Percentiles rank a stretch among this genome's conserved stretches.
phyloP scores from a whole-genome alignment of 2,797 vertebrate genomes.

The Sebastes minor region DNA sequence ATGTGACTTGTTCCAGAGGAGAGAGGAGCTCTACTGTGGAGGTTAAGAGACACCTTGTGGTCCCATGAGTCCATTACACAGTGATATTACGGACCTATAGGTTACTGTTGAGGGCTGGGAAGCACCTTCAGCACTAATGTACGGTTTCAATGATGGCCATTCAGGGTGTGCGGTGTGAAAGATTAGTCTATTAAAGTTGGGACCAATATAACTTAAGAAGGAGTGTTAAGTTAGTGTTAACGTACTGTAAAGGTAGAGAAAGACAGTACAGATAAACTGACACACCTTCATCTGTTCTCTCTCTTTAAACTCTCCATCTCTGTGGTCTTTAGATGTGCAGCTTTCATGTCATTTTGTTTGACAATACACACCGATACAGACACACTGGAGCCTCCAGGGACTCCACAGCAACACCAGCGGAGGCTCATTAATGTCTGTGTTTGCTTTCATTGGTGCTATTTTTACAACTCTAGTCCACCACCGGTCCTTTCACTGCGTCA shows the following conservation, averaged over 20 bases:
- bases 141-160: neutral
- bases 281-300: neutral
- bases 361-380: slow-evolving; percentile 29
- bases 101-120: neutral
- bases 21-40: slow-evolving; percentile 56
- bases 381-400: slow-evolving; percentile 61
- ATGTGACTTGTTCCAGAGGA: neutral
- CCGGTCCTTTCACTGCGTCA: slow-evolving; percentile 51
- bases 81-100: neutral
- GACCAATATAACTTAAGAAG: neutral
- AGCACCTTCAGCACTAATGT: neutral
- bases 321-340: slow-evolving; percentile 37
- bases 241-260: neutral
- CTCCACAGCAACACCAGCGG: slow-evolving; percentile 40
- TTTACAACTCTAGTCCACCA: slow-evolving; percentile 65
- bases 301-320: slow-evolving; percentile 11
- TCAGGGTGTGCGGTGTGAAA: neutral
- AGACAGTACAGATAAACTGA: neutral
- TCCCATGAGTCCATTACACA: slow-evolving; percentile 54
- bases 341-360: slow-evolving; percentile 56
- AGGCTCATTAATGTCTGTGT: slow-evolving; percentile 76
- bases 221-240: neutral
- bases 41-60: slow-evolving; percentile 83
- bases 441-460: slow-evolving; percentile 76
- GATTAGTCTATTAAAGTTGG: neutral